Evolutionary conservation across 2,888 invertebrate genomes (phyloP).

Genomic region (Geotrupes spiniger): DNA sequence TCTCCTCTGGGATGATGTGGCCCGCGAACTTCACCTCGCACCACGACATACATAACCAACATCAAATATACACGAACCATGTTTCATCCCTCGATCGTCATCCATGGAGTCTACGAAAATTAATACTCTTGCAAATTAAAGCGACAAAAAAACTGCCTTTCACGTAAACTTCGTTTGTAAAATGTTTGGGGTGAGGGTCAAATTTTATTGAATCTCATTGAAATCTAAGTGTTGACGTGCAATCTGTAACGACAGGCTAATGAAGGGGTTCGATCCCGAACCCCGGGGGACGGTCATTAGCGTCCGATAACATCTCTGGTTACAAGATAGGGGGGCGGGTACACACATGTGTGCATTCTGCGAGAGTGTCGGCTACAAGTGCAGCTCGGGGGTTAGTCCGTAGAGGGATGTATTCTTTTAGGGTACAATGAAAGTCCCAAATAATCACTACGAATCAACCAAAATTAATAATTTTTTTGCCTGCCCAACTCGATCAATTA

Average conservation of each 20-base stretch:
- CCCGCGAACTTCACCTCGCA: slow-evolving; percentile 51
- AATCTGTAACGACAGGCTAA: slow-evolving; percentile 47
- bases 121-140: too few relatives aligned
- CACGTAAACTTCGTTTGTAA: too few relatives aligned
- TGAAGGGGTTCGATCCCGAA: slow-evolving; percentile 42
- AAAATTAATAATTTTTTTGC: too few relatives aligned
- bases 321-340: slow-evolving; percentile 43
- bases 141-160: too few relatives aligned
- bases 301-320: slow-evolving; percentile 50
- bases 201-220: slow-evolving; percentile 45
- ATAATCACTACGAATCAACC: too few relatives aligned
- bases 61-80: slow-evolving; percentile 17
- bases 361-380: slow-evolving; percentile 46
- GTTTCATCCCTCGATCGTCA: background rate
- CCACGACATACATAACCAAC: slow-evolving; percentile 20
- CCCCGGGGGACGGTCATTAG: slow-evolving; percentile 46
- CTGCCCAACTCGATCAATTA: too few relatives aligned
- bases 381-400: slow-evolving; percentile 30
- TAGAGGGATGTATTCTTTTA: background rate
- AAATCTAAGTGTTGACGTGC: slow-evolving; percentile 46
- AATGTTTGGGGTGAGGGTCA: slow-evolving; percentile 10
- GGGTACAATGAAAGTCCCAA: too few relatives aligned
- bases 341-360: slow-evolving; percentile 41
- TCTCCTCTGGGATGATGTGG: slow-evolving; percentile 64
- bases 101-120: background rate